Conservation (phyloP, 1,140 invertebrate species). For the Notospermus geniculatus region DNA sequence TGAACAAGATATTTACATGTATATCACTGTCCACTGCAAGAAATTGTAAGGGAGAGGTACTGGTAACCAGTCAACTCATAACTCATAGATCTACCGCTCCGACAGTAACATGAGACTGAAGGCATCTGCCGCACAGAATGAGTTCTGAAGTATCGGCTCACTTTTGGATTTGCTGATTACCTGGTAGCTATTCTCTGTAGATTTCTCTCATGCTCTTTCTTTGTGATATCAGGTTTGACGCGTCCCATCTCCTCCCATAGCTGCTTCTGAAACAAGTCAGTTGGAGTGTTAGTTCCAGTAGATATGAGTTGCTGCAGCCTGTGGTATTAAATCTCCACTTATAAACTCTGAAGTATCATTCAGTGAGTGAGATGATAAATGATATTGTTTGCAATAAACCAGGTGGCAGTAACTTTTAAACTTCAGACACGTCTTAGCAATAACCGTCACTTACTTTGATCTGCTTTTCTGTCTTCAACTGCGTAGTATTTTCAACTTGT, state of each 20-base stretch:
- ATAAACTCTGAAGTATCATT: too few species aligned
- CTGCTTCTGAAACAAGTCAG: conserved; percentile 54
- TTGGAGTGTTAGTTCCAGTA: too few species aligned
- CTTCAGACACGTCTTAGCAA: background rate
- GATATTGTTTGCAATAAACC: background rate
- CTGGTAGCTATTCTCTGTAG: conserved; percentile 79
- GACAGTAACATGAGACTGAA: too few species aligned
- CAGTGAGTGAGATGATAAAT: background rate
- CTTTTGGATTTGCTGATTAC: too few species aligned
- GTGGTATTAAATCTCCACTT: too few species aligned
- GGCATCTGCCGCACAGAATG: background rate
- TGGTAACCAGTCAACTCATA: background rate
- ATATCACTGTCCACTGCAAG: background rate
- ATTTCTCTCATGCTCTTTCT: conserved; percentile 68
- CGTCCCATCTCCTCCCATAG: conserved; percentile 67
- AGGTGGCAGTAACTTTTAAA: background rate
- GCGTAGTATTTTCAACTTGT: background rate
- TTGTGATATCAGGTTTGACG: conserved; percentile 72
- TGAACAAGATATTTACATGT: background rate
- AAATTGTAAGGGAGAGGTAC: background rate
- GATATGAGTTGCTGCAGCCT: too few species aligned
- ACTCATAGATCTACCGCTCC: too few species aligned
- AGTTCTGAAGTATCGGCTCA: too few species aligned
- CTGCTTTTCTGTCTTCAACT: too few species aligned
- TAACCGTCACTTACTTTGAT: background rate